Evolutionary conservation across 1,140 invertebrate species (phyloP), one percentile per base, ranked within the genome.

Genomic region (Drosophila ohnishii): DNA sequence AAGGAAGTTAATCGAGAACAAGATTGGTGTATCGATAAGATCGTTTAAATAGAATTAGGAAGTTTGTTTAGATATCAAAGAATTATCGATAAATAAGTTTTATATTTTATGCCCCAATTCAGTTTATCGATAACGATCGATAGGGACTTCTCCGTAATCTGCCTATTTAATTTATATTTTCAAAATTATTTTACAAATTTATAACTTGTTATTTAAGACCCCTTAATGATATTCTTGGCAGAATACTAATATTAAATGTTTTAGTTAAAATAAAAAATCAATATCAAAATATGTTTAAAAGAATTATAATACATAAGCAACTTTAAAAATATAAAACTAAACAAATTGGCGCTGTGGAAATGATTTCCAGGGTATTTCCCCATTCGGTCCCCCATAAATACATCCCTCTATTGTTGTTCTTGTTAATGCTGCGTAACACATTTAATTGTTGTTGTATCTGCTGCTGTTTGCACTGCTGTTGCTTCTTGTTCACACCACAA

Each of bases 351-450:
- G 13, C 13, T 35, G 4, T 7, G 8, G 2, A 14, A 32, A 8
- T 11, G 8, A 4, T 34, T 19, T 34, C 30, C 11, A 51, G 30
- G 30, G 50, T 51, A 51, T 32, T 32, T 25, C 5, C 5, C 0
- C 11, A 32, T 19, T 34, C 11, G 3, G 0, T 19, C 1, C 10
- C 10, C 5, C 30, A 13, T 8, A 19, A 50, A 16, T 50, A 11
- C n/a, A 10, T 2, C 11, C 5, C 6, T 13, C 16, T 8, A 8
- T 19, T 7, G 16, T 65, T 84, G 62, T 57, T 79, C 10, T 69
- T 70, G 47, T 63, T 57, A 74, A 75, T 47, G 40, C 61, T 80
- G 81, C 64, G 73, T 84, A 85, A 85, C 80, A 80, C 63, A 73
- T 76, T 60, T 69, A 25, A 79, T 62, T 40, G 16, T 34, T 70